These are phyloP conservation scores for Thelaira solivaga DNA, from an alignment of 2,888 invertebrate genomes.

Conservation along the genomic window DNA sequence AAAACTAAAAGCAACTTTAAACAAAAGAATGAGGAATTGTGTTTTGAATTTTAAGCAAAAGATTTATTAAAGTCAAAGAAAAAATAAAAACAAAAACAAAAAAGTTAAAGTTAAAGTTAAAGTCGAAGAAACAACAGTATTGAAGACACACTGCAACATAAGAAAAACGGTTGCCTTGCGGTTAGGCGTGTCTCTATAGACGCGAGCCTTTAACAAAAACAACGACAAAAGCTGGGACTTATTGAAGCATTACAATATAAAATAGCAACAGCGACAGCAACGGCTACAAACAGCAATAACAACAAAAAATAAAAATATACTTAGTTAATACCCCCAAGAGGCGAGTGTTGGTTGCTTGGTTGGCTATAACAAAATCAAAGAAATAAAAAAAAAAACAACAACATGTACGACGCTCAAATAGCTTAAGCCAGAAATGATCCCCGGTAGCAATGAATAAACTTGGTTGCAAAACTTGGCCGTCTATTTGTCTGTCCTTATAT, in stretches of 20 bases:
- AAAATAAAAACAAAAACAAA: slow-evolving; percentile 14
- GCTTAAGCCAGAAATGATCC: slow-evolving; percentile 68
- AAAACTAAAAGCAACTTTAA: neutral
- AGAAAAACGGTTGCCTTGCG: slow-evolving; percentile 69
- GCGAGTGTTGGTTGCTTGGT: neutral
- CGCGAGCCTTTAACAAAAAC: slow-evolving; percentile 66
- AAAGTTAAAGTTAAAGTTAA: slow-evolving; percentile 24
- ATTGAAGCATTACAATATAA: slow-evolving; percentile 57
- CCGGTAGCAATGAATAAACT: slow-evolving; percentile 73
- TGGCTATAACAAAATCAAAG: slow-evolving; percentile 27
- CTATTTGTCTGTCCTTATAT: neutral
- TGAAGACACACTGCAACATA: slow-evolving; percentile 24
- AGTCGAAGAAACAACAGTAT: slow-evolving; percentile 28
- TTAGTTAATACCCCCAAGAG: slow-evolving; percentile 17
- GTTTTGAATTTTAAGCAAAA: slow-evolving; percentile 58
- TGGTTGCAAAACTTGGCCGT: slow-evolving; percentile 58
- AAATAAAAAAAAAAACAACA: no score
- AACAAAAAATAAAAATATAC: slow-evolving; percentile 10
- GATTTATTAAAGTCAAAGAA: slow-evolving; percentile 52
- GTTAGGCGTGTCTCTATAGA: slow-evolving; percentile 71
- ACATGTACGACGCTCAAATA: slow-evolving; percentile 32
- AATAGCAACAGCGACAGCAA: slow-evolving; percentile 21
- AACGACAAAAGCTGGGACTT: slow-evolving; percentile 37
- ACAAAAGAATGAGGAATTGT: slow-evolving; percentile 58
- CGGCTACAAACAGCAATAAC: no score